Conservation (phyloP, 2,797 vertebrate species). For the Neopelma chrysocephalum region DNA sequence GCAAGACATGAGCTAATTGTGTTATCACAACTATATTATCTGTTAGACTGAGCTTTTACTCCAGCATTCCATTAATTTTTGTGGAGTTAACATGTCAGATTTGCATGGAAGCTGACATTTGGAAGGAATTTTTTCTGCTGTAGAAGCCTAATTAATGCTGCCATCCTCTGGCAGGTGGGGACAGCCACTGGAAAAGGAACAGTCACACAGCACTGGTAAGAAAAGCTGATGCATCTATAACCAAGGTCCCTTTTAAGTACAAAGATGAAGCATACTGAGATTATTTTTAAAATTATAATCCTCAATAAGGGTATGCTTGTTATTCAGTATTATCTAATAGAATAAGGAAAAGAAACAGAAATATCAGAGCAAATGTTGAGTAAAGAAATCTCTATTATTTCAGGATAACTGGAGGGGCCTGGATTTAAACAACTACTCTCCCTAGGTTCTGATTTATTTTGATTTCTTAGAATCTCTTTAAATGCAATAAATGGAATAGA, state of each 20-base stretch:
- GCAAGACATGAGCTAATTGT: not conserved
- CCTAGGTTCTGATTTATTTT: not conserved
- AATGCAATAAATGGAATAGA: not conserved
- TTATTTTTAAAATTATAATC: not conserved
- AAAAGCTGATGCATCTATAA: not conserved
- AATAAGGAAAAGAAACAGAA: not conserved
- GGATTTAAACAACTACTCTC: not conserved
- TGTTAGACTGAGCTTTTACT: not conserved
- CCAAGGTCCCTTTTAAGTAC: too few relatives aligned
- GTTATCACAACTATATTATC: not conserved
- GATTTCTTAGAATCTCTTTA: not conserved
- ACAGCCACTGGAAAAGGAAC: not conserved
- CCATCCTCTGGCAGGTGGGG: not conserved
- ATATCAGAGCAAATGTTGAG: not conserved
- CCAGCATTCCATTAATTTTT: not conserved
- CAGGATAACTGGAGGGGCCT: not conserved
- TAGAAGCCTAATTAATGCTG: not conserved
- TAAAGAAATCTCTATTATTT: not conserved
- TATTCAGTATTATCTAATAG: not conserved
- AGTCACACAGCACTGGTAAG: too few relatives aligned
- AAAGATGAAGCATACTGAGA: not conserved
- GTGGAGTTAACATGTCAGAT: not conserved
- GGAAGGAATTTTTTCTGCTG: not conserved
- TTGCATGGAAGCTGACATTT: not conserved
- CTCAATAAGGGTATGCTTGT: not conserved